Base-by-base conservation (phyloP, 2,888 invertebrate species). In the Erebia epiphron region DNA sequence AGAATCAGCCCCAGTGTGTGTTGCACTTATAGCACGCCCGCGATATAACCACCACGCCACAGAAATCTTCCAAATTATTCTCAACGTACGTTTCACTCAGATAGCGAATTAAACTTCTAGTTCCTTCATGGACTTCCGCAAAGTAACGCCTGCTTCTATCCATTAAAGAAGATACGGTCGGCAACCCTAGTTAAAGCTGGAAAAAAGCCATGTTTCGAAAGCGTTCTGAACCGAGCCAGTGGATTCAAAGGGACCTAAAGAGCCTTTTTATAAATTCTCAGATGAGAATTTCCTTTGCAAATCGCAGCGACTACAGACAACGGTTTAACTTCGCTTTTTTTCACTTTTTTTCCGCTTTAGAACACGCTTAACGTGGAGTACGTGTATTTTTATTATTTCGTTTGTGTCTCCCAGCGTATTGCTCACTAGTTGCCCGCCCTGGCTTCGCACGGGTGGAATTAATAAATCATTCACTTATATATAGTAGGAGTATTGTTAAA, bases 201-300 rank as follows among this genome's bases (percentile, higher is more conserved):
- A 49, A 41, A 16, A 61, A 62, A 13, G 26, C 21, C 56, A 4
- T 5, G 35, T n/a, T 41, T 9, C 35, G 26, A 58, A 26, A 60
- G 60, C n/a, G 58, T 43, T 60, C 61, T 16, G 61, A 18, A 21
- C 49, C 46, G 49, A 57, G 26, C 14, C 46, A 18, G 61, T 9
- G 8, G 1, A 13, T 46, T 62, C 62, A 62, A 62, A 62, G 62
- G 62, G 21, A 26, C 26, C 21, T 49, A 18, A 18, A 49, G 21
- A 21, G 62, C 11, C 62, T 62, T 62, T 62, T 21, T 62, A 62
- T 62, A 62, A 62, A 62, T 62, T 62, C 62, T 62, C 62, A 62
- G 49, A 62, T 62, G 62, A 62, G 62, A 49, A 26, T 49, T 49
- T 62, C 49, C 62, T 49, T 62, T 49, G 49, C 62, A 62, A 49